Evolutionary conservation across 2,113 vertebrate species (phyloP).

Genomic region (Aleadryas rufinucha): DNA sequence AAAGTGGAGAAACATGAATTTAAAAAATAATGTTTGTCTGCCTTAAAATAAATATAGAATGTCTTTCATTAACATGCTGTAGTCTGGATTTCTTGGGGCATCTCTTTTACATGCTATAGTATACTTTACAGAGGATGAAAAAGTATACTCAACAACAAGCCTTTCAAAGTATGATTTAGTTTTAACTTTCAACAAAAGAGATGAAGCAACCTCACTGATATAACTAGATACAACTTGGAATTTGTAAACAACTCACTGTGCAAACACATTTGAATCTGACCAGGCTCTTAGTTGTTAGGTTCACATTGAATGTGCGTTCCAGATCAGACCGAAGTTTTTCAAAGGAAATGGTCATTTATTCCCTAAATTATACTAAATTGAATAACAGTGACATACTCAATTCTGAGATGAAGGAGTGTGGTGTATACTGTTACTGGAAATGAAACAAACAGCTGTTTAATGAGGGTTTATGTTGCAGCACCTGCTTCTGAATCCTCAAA

Average conservation of each 20-base stretch:
- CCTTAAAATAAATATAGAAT: neutral
- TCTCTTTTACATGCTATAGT: neutral
- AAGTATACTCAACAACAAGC: neutral
- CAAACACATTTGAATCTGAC: neutral
- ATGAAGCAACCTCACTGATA: neutral
- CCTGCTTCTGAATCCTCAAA: slow-evolving; percentile 17
- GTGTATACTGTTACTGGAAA: neutral
- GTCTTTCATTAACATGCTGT: neutral
- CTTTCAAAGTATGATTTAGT: neutral
- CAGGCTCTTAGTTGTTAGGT: neutral
- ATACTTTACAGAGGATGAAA: neutral
- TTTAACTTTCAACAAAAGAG: neutral
- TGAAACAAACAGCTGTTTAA: slow-evolving; percentile 21
- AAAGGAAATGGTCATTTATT: neutral
- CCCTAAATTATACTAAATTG: neutral
- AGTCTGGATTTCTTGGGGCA: neutral
- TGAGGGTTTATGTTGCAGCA: slow-evolving; percentile 1
- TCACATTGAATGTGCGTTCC: neutral
- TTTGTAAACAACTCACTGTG: neutral
- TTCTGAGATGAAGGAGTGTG: neutral
- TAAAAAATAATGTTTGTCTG: neutral
- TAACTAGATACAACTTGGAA: neutral
- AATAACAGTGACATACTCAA: neutral
- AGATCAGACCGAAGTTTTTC: neutral
- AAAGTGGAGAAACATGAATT: neutral